phyloP scores from a whole-genome alignment of 2,113 vertebrate species.

The Macrotus californicus region DNA sequence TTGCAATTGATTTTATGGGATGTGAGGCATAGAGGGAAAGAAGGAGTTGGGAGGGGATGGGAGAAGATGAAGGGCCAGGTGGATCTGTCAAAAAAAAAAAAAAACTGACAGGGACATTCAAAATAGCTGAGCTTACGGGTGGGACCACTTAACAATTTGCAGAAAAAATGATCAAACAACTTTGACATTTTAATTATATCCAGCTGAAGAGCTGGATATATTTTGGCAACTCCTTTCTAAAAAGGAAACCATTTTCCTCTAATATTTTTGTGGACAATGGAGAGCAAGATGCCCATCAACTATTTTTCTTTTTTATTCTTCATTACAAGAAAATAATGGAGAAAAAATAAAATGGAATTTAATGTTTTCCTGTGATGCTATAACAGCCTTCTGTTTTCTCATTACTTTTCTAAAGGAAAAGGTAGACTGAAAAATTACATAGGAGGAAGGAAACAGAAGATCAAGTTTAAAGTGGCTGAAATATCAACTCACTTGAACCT shows the following conservation, averaged over 20 bases:
- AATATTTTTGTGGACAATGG: background rate
- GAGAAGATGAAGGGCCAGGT: background rate
- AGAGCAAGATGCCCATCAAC: background rate
- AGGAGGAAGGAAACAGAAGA: background rate
- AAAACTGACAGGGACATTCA: background rate
- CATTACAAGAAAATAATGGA: background rate
- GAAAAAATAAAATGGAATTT: background rate
- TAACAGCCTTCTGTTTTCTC: background rate
- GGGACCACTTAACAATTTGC: background rate
- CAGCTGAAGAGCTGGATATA: background rate
- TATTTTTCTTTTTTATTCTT: conserved; percentile 2
- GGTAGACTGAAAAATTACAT: background rate
- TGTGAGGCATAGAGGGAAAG: background rate
- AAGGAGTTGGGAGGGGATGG: too few relatives aligned
- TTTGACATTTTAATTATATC: background rate
- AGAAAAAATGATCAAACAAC: background rate
- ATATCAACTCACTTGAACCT: conserved; percentile 12
- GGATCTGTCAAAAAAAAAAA: background rate
- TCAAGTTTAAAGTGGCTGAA: background rate
- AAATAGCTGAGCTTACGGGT: background rate
- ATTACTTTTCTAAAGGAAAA: background rate
- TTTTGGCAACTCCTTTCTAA: conserved; percentile 8
- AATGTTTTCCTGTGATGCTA: background rate
- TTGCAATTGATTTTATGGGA: background rate
- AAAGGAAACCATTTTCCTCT: background rate